Percentiles rank a stretch among this genome's conserved stretches.
phyloP scores from a whole-genome alignment of 2,888 invertebrate species.

The Zhengitettix transpicula region DNA sequence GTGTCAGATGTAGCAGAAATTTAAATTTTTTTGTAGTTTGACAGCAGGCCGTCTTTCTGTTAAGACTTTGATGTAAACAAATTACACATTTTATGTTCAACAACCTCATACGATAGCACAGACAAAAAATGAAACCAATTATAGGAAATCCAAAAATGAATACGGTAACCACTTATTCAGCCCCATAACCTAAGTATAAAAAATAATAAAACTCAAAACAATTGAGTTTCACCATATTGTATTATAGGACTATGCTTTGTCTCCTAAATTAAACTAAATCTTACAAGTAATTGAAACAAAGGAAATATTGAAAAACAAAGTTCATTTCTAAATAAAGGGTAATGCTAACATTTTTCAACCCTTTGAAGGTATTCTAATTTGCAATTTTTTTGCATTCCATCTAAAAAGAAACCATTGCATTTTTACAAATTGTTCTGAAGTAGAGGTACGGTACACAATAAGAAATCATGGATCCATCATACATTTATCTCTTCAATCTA shows the following conservation, averaged over 20 bases:
- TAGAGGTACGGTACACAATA: not conserved
- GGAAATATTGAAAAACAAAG: not conserved
- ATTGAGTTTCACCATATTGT: no score
- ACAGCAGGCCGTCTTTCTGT: no score
- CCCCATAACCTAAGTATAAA: not conserved
- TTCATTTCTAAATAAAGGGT: not conserved
- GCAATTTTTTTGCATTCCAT: not conserved
- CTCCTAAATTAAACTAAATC: no score
- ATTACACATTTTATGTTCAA: not conserved
- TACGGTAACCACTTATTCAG: not conserved
- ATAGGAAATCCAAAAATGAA: no score
- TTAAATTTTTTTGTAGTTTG: no score
- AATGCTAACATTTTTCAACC: not conserved
- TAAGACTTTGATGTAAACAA: no score
- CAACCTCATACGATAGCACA: not conserved
- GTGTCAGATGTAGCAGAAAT: no score
- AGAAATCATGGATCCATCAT: not conserved
- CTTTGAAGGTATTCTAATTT: not conserved
- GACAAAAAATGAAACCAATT: not conserved
- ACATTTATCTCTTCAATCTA: conserved; percentile 2
- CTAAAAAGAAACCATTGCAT: conserved; percentile 9
- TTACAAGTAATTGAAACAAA: not conserved
- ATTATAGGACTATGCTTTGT: no score
- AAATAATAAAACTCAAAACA: not conserved
- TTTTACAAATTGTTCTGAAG: not conserved